These are phyloP conservation scores for Kryptolebias ocellatus DNA, from an alignment of 2,797 vertebrate genomes.

Conservation along the genomic window DNA sequence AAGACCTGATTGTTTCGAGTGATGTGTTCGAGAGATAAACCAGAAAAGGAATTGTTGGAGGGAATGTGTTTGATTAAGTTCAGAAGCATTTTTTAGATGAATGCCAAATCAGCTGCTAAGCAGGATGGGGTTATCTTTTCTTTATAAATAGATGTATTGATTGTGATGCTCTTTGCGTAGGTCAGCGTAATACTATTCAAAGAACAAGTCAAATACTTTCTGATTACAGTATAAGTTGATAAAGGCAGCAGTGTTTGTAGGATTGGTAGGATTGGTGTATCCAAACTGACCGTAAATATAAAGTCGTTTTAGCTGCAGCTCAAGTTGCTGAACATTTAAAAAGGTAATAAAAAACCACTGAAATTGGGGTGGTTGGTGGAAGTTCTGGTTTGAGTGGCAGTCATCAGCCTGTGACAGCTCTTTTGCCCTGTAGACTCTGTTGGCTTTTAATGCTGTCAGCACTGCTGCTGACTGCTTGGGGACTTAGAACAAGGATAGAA, in stretches of 20 bases:
- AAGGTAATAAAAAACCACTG: conserved; percentile 19
- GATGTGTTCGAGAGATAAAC: background rate
- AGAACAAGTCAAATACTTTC: background rate
- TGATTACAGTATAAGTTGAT: background rate
- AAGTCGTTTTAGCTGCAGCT: background rate
- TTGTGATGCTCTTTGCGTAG: background rate
- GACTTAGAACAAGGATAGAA: conserved; percentile 56
- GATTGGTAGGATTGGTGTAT: background rate
- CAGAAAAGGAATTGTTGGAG: background rate
- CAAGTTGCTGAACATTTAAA: background rate
- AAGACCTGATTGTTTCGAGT: conserved; percentile 12
- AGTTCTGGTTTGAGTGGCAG: conserved; percentile 48
- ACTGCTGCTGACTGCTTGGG: conserved; percentile 48
- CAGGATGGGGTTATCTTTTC: no score
- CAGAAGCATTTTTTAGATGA: background rate
- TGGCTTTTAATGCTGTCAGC: conserved; percentile 68
- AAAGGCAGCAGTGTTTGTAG: background rate
- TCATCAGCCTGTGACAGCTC: conserved; percentile 63
- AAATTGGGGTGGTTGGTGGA: conserved; percentile 46
- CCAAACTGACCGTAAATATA: background rate
- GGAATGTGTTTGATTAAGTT: background rate
- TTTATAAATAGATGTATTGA: no score
- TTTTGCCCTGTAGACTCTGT: conserved; percentile 65
- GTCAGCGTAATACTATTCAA: background rate
- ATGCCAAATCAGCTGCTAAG: no score